phyloP scores from a whole-genome alignment of 1,140 invertebrate genomes.

The Drosophila ohnishii region DNA sequence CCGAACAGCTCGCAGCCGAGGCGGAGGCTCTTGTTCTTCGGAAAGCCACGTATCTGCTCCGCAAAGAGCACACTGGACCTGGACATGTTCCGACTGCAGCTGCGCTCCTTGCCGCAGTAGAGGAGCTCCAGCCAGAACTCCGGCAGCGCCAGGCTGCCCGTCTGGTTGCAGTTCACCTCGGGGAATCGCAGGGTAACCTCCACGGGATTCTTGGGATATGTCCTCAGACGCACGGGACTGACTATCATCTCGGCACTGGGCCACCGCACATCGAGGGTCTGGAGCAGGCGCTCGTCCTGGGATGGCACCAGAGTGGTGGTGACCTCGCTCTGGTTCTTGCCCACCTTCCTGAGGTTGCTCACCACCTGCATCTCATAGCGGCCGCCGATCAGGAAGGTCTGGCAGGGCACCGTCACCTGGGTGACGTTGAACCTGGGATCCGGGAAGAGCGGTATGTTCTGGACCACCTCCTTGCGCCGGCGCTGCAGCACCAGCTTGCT shows the following conservation, averaged over 20 bases:
- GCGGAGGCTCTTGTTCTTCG: constrained; percentile 86
- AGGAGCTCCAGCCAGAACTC: constrained; percentile 90
- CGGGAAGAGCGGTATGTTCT: constrained; percentile 76
- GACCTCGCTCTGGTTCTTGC: constrained; percentile 34
- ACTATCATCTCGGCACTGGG: constrained; percentile 88
- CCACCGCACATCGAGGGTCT: constrained; percentile 89
- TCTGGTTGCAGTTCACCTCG: constrained; percentile 86
- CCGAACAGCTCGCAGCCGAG: constrained; percentile 91
- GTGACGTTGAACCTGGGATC: constrained; percentile 80
- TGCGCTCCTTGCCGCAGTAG: constrained; percentile 88
- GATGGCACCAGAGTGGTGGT: constrained; percentile 73
- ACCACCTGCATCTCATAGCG: constrained; percentile 80
- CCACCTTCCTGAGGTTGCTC: constrained; percentile 62
- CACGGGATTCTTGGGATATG: constrained; percentile 90
- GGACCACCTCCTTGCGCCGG: constrained; percentile 75
- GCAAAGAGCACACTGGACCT: constrained; percentile 85
- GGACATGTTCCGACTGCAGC: constrained; percentile 64
- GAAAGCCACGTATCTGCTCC: constrained; percentile 88
- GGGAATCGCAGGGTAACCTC: constrained; percentile 89
- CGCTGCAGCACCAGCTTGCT: constrained; percentile 65
- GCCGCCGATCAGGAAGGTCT: constrained; percentile 74
- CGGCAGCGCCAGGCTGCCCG: constrained; percentile 85
- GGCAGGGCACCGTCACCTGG: constrained; percentile 76
- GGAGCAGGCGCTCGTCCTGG: constrained; percentile 71
- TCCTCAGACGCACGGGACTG: constrained; percentile 88